phyloP scores from a whole-genome alignment of 2,113 vertebrate genomes.

The Calidris pygmaea region DNA sequence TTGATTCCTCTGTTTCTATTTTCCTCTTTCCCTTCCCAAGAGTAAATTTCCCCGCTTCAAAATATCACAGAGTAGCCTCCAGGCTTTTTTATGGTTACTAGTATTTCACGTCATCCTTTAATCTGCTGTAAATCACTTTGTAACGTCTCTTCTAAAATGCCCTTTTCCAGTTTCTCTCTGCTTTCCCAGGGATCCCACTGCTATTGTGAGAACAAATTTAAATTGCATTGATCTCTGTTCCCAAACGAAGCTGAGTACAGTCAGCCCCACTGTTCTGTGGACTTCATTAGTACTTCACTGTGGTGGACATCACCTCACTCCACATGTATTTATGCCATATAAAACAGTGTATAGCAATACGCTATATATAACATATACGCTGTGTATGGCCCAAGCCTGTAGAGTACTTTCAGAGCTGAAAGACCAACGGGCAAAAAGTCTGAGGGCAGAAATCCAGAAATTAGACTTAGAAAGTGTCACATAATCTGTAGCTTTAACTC shows the following conservation, averaged over 20 bases:
- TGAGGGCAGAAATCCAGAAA: not conserved
- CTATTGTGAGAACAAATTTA: not conserved
- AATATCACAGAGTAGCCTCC: not conserved
- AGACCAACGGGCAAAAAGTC: not conserved
- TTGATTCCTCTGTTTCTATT: not conserved
- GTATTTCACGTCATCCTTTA: not conserved
- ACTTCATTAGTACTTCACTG: not conserved
- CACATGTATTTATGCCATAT: not conserved
- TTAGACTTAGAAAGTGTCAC: not conserved
- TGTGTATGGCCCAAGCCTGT: not conserved
- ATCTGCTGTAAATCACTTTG: not conserved
- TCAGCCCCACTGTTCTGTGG: not conserved
- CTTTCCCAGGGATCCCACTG: not conserved
- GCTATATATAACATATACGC: rapidly evolving
- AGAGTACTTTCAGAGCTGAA: not conserved
- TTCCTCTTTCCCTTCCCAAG: not conserved
- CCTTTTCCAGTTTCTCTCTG: not conserved
- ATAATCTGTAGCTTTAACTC: not conserved
- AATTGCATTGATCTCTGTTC: not conserved
- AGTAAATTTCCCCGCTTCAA: not conserved
- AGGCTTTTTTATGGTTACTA: not conserved
- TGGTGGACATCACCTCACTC: not conserved
- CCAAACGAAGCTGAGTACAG: not conserved
- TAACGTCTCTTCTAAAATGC: not conserved
- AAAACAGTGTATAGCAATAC: not conserved